Evolutionary conservation across 1,140 invertebrate genomes (phyloP).

Genomic region (Acromyrmex charruanus): DNA sequence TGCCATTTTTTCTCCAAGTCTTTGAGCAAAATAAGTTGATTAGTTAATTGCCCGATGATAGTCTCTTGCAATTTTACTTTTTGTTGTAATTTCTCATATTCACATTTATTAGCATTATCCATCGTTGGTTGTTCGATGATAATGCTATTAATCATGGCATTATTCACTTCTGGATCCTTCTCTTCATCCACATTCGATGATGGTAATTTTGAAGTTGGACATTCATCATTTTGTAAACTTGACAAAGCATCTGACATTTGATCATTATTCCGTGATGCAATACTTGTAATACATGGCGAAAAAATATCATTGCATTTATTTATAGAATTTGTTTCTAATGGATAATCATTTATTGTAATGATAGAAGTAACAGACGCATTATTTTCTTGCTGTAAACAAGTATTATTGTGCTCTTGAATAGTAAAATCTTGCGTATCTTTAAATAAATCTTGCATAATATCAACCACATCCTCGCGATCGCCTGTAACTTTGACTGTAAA

Average conservation of each 20-base stretch:
- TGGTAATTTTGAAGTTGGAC: background rate
- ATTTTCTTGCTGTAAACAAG: constrained; percentile 24
- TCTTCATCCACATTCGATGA: constrained; percentile 4
- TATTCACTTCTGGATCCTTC: constrained; percentile 6
- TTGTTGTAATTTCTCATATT: constrained; percentile 64
- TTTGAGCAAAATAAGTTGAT: constrained; percentile 79
- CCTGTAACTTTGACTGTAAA: constrained; percentile 81
- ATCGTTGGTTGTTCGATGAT: background rate
- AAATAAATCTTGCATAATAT: constrained; percentile 80
- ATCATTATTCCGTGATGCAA: constrained; percentile 54
- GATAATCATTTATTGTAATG: constrained; percentile 63
- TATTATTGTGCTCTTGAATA: constrained; percentile 29
- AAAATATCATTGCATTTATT: background rate
- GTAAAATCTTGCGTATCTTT: constrained; percentile 54
- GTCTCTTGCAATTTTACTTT: constrained; percentile 78
- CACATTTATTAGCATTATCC: constrained; percentile 5
- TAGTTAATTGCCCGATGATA: constrained; percentile 78
- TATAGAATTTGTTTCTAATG: background rate
- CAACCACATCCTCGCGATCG: constrained; percentile 77
- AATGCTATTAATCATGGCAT: background rate
- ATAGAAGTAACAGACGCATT: constrained; percentile 74
- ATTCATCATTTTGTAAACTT: constrained; percentile 4
- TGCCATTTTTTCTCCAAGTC: constrained; percentile 73
- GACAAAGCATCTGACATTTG: background rate
- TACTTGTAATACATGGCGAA: background rate